Percentiles rank a stretch among this genome's conserved stretches.
These are phyloP conservation scores for Oreotrochilus melanogaster DNA, from an alignment of 2,113 vertebrate genomes.

Conservation along the genomic window DNA sequence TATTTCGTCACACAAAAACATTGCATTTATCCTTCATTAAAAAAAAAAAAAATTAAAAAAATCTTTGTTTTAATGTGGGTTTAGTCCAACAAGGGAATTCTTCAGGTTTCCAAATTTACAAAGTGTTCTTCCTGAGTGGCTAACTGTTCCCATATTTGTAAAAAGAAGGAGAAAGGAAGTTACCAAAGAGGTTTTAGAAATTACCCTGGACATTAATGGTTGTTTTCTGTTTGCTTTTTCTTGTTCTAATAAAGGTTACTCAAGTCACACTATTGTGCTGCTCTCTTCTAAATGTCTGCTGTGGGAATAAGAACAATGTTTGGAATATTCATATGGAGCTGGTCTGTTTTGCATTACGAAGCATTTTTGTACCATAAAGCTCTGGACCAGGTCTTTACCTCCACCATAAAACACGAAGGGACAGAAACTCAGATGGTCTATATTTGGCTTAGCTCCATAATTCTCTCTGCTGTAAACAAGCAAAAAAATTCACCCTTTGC, in stretches of 20 bases:
- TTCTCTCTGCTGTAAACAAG: neutral
- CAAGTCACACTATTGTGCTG: neutral
- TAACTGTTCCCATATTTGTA: slow-evolving; percentile 69
- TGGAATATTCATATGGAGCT: neutral
- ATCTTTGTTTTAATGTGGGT: slow-evolving; percentile 57
- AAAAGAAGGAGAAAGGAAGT: slow-evolving; percentile 59
- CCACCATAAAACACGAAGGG: neutral
- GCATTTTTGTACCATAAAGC: neutral
- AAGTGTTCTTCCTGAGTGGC: slow-evolving; percentile 70
- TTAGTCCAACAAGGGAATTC: slow-evolving; percentile 51
- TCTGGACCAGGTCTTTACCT: neutral
- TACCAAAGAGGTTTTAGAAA: slow-evolving; percentile 43
- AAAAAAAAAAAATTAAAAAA: slow-evolving; percentile 37
- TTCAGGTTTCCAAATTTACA: slow-evolving; percentile 68
- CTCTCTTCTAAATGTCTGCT: neutral
- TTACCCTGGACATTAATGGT: slow-evolving; percentile 13
- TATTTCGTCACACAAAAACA: slow-evolving; percentile 2
- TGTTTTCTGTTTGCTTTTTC: slow-evolving; percentile 10
- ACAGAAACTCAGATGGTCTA: neutral
- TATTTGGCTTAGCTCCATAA: neutral
- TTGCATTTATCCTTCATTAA: slow-evolving; percentile 30
- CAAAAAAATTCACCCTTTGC: neutral
- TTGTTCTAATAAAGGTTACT: slow-evolving; percentile 54
- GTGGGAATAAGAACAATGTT: slow-evolving; percentile 1
- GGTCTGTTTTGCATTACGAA: neutral